phyloP scores from a whole-genome alignment of 2,888 invertebrate species.

The Tinea trinotella region DNA sequence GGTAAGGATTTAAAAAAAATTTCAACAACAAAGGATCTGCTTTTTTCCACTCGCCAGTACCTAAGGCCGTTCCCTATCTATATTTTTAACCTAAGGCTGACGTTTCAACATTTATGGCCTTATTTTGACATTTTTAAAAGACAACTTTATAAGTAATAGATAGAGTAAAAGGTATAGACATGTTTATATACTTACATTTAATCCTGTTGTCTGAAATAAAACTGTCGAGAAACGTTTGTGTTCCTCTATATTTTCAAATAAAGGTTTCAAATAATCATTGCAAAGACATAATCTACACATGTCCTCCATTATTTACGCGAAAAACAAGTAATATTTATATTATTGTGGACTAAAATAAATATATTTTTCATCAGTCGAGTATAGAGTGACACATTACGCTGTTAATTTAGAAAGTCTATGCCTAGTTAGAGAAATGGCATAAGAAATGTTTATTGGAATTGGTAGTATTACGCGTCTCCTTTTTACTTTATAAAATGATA shows the following conservation, averaged over 20 bases:
- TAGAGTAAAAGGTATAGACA: not conserved
- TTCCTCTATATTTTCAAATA: constrained; percentile 20
- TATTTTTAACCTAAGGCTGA: too few relatives aligned
- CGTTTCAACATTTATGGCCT: too few relatives aligned
- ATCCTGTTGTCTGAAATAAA: constrained; percentile 24
- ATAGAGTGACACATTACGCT: not conserved
- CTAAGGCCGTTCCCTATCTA: too few relatives aligned
- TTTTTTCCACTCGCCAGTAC: too few relatives aligned
- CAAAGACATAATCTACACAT: constrained; percentile 30
- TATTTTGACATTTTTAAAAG: too few relatives aligned
- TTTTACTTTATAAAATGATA: not conserved
- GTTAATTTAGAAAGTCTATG: not conserved
- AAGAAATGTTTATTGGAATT: not conserved
- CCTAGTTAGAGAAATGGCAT: not conserved
- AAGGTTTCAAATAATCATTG: constrained; percentile 20
- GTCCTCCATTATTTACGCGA: constrained; percentile 13
- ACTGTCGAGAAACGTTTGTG: constrained; percentile 20
- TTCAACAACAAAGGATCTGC: too few relatives aligned
- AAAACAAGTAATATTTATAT: not conserved
- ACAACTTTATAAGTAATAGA: too few relatives aligned
- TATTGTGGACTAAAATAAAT: not conserved
- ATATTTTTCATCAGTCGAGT: not conserved
- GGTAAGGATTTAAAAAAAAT: too few relatives aligned
- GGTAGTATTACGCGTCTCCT: not conserved
- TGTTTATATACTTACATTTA: constrained; percentile 16